Base-by-base conservation (phyloP, 2,113 vertebrate species). In the Pithys albifrons region DNA sequence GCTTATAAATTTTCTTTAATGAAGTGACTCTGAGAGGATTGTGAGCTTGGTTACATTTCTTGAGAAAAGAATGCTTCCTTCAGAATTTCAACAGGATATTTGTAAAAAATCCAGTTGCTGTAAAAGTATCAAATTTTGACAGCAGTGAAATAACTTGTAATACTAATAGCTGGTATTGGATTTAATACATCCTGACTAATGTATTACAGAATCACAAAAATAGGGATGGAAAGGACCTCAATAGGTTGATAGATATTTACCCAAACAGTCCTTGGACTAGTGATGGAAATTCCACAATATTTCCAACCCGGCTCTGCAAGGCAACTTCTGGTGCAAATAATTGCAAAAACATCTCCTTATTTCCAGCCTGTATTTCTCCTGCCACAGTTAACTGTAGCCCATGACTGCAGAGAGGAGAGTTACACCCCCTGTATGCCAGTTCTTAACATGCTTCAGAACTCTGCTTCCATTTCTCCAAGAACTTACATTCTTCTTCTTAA, bases 241-340 rank as follows among this genome's bases (percentile, higher is more conserved):
- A 2, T n/a, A 82, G 85, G 45, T 89, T 41, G 85, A 92, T 82
- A 93, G 82, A 80, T 80, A 84, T 62, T 95, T 88, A 79, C 72
- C 64, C 33, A 76, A 39, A 37, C 77, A 76, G 49, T 49, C 37
- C 52, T 45, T n/a, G 69, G 78, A 82, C 64, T 55, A 76, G 4
- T 69, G 54, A 79, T 66, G 37, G 55, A 88, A 28, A 62, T 51
- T 90, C 25, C 73, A n/a, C 62, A 88, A 46, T 45, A 49, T 13
- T 85, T 31, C 41, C 67, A 92, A 35, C 19, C 45, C 17, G 8
- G 17, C 31, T 41, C 78, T 96, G 82, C 54, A 94, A 77, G 64
- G 37, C 71, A 91, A n/a, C 78, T 71, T 67, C 49, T 58, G 6
- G 4, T 43, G 49, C 64, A 88, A 65, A 85, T 41, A 13, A 70